phyloP scores from a whole-genome alignment of 1,140 invertebrate species.

The Whitmania pigra region DNA sequence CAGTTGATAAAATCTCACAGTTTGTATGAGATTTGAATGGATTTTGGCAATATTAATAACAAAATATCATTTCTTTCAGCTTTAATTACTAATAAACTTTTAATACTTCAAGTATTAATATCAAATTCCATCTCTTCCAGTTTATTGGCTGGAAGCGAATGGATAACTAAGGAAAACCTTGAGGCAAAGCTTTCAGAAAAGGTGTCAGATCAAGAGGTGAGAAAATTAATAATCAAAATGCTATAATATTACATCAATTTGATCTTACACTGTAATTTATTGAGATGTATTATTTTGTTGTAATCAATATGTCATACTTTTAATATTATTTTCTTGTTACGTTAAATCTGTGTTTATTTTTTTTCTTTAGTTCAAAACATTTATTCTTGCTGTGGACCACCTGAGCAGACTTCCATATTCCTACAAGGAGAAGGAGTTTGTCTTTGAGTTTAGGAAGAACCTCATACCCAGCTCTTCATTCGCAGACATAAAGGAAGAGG shows the following conservation, averaged over 20 bases:
- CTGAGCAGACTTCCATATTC: conserved; percentile 57
- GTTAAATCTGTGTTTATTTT: not conserved
- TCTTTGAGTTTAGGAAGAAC: conserved; percentile 54
- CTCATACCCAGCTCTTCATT: conserved; percentile 47
- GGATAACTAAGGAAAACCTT: conserved; percentile 57
- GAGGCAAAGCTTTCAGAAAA: conserved; percentile 58
- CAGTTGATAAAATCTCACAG: too few relatives aligned
- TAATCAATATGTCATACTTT: too few relatives aligned
- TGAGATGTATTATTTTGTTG: too few relatives aligned
- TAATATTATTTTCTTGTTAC: conserved; percentile 8
- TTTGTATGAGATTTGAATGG: too few relatives aligned
- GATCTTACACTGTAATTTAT: too few relatives aligned
- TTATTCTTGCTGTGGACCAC: conserved; percentile 58
- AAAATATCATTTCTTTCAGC: too few relatives aligned
- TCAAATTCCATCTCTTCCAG: too few relatives aligned
- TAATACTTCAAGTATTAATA: too few relatives aligned
- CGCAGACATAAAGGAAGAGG: conserved; percentile 29
- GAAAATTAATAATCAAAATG: conserved; percentile 23
- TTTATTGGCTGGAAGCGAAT: conserved; percentile 47
- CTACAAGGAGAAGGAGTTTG: conserved; percentile 52
- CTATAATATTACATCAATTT: conserved; percentile 10
- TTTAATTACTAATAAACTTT: too few relatives aligned
- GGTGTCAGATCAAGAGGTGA: conserved; percentile 53
- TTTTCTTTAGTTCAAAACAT: conserved; percentile 54
- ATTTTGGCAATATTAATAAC: too few relatives aligned